A percentile compares a stretch with the other conserved stretches of the same genome.
phyloP scores from a whole-genome alignment of 1,140 invertebrate genomes.

The Solenopsis invicta region DNA sequence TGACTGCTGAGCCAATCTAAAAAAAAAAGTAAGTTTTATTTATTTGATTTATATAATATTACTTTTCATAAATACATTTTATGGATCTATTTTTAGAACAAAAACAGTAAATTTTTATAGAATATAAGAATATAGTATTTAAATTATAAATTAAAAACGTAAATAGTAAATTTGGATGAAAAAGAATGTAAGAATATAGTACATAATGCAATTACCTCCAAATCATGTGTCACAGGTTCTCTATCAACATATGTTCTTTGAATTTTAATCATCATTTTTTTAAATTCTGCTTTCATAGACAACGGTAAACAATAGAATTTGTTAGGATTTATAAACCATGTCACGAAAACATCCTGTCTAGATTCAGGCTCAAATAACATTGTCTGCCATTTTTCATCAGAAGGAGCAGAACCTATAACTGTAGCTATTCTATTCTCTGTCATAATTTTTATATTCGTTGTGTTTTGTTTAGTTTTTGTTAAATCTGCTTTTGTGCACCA shows the following conservation, averaged over 20 bases:
- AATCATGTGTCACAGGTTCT: slow-evolving; percentile 79
- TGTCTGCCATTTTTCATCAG: slow-evolving; percentile 82
- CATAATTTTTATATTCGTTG: slow-evolving; percentile 11
- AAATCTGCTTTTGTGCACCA: slow-evolving; percentile 78
- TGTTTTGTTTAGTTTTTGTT: slow-evolving; percentile 68
- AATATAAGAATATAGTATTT: background rate
- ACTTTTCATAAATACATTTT: background rate
- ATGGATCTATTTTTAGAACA: background rate
- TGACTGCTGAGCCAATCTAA: slow-evolving; percentile 88
- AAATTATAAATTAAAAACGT: too few relatives aligned
- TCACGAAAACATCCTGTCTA: slow-evolving; percentile 86
- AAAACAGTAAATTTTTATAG: slow-evolving; percentile 22
- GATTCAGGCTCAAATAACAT: slow-evolving; percentile 76
- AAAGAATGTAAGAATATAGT: too few relatives aligned
- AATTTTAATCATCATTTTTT: slow-evolving; percentile 90
- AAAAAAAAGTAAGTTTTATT: slow-evolving; percentile 81
- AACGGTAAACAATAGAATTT: slow-evolving; percentile 90
- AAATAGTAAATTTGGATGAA: background rate
- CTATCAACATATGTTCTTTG: slow-evolving; percentile 89
- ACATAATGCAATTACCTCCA: slow-evolving; percentile 75
- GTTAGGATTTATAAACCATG: slow-evolving; percentile 90
- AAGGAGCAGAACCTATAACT: slow-evolving; percentile 80
- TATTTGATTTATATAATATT: slow-evolving; percentile 21
- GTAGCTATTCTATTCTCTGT: slow-evolving; percentile 52
- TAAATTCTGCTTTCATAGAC: slow-evolving; percentile 86